phyloP scores from a whole-genome alignment of 2,113 vertebrate species.

The Scomber japonicus region DNA sequence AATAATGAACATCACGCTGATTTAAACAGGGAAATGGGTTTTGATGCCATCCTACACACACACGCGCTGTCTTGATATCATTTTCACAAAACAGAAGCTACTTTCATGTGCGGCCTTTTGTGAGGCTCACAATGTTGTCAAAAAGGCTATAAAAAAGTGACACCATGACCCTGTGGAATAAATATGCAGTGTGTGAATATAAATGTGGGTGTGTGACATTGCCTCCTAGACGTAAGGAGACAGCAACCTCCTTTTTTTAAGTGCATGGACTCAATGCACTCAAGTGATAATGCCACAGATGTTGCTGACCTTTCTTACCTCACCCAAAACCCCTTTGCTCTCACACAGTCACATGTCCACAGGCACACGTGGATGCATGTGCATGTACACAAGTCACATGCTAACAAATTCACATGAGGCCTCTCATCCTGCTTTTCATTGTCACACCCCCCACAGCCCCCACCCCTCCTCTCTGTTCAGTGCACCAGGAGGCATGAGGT shows the following conservation, averaged over 20 bases:
- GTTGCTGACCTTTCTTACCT: slow-evolving; percentile 33
- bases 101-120: background rate
- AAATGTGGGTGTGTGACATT: slow-evolving; percentile 42
- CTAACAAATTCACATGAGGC: background rate
- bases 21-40: slow-evolving; percentile 48
- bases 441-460: background rate
- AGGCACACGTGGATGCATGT: background rate
- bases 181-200: slow-evolving; percentile 21
- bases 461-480: background rate
- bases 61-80: background rate
- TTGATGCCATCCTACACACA: slow-evolving; percentile 13
- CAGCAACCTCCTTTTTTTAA: slow-evolving; percentile 16
- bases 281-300: slow-evolving; percentile 44
- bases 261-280: slow-evolving; percentile 14
- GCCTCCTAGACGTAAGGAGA: slow-evolving; percentile 6
- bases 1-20: slow-evolving; percentile 39
- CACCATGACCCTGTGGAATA: slow-evolving; percentile 45
- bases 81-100: slow-evolving; percentile 11
- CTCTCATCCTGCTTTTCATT: background rate
- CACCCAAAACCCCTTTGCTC: background rate
- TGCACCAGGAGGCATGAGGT: slow-evolving; percentile 1
- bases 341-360: background rate
- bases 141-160: slow-evolving; percentile 40
- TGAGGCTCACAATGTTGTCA: background rate
- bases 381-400: background rate